Evolutionary conservation across 1,140 invertebrate genomes (phyloP).

Genomic region (Orussus abietinus): DNA sequence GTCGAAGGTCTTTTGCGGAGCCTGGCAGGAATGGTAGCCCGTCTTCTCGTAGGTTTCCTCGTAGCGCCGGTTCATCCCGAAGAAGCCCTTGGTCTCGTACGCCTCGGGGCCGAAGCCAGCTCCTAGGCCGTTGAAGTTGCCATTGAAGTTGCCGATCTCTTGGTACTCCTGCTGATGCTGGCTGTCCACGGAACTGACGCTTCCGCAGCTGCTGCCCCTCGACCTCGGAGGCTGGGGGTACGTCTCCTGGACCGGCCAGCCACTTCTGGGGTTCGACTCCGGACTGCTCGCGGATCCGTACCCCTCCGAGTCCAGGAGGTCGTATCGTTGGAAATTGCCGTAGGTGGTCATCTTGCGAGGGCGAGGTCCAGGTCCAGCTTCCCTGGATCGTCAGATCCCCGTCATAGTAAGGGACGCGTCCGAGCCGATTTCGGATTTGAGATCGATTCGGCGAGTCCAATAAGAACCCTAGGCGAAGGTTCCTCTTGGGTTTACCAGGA

Average conservation of each 20-base stretch:
- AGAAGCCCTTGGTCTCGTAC: conserved; percentile 35
- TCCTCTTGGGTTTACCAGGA: conserved; percentile 1
- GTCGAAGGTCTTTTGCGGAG: conserved; percentile 1
- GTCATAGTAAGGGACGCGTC: no score
- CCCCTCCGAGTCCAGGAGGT: conserved; percentile 45
- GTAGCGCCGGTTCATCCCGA: conserved; percentile 25
- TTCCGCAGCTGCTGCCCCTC: conserved; percentile 44
- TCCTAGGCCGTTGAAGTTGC: background rate
- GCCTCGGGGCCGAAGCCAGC: conserved; percentile 34
- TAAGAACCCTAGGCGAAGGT: no score
- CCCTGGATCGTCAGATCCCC: no score
- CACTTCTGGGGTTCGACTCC: conserved; percentile 36
- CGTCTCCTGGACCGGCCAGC: conserved; percentile 30
- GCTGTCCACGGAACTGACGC: conserved; percentile 42
- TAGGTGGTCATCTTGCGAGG: conserved; percentile 40
- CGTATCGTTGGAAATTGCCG: conserved; percentile 42
- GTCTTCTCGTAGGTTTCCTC: conserved; percentile 19
- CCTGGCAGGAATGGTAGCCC: background rate
- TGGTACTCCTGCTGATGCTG: conserved; percentile 39
- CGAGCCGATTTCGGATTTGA: no score
- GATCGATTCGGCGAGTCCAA: no score
- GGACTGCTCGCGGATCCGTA: conserved; percentile 48
- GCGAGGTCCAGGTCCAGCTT: conserved; percentile 15
- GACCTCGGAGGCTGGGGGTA: conserved; percentile 45
- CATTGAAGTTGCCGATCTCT: conserved; percentile 19